phyloP scores from a whole-genome alignment of 2,113 vertebrate genomes.

The Rhea americana region DNA sequence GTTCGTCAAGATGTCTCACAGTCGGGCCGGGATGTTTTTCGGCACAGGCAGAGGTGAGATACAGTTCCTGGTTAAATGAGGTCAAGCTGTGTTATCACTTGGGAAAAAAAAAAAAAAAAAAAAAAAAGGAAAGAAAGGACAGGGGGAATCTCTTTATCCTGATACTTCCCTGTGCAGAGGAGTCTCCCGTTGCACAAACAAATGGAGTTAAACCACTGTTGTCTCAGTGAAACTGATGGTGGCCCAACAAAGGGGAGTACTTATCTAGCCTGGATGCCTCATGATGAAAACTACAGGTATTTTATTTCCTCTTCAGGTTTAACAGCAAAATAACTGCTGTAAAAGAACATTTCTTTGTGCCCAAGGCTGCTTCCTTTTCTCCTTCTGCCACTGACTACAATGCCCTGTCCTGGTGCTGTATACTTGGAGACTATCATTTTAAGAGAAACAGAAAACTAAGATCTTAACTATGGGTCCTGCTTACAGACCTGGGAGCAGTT shows the following conservation, averaged over 20 bases:
- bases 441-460: not conserved
- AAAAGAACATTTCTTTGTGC: not conserved
- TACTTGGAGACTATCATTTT: not conserved
- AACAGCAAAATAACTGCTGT: not conserved
- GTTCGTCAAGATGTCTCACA: constrained; percentile 88
- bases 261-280: not conserved
- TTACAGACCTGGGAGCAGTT: not conserved
- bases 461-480: not conserved
- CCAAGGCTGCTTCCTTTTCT: not conserved
- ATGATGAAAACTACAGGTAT: not conserved
- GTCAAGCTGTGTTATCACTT: too few relatives aligned
- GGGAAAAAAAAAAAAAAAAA: not conserved
- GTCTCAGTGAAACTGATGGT: not conserved
- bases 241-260: not conserved
- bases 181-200: not conserved
- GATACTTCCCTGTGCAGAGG: not conserved
- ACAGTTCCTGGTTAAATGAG: rapidly evolving
- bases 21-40: constrained; percentile 77
- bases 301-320: not conserved
- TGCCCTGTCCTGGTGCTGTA: not conserved
- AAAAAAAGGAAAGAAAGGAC: not conserved
- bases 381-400: not conserved
- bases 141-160: not conserved
- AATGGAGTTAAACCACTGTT: not conserved
- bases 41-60: constrained; percentile 84